Percentiles rank a stretch among this genome's conserved stretches.
Evolutionary conservation across 2,888 invertebrate genomes (phyloP).

Genomic region (Apamea anceps): DNA sequence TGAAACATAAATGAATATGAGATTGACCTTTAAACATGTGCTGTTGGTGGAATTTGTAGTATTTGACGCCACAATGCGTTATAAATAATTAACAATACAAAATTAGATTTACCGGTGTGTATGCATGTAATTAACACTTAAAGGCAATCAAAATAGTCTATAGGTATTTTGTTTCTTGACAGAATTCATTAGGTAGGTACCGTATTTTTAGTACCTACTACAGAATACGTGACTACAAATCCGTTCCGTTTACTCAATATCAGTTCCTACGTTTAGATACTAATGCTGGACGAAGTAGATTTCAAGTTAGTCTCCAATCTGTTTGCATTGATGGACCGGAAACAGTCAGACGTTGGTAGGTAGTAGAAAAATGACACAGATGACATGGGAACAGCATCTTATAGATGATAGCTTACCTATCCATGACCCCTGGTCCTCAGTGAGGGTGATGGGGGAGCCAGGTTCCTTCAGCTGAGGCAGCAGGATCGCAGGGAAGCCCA

Average conservation of each 20-base stretch:
- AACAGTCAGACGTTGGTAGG: neutral
- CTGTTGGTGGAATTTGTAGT: neutral
- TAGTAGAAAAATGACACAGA: neutral
- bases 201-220: no score
- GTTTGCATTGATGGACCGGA: neutral
- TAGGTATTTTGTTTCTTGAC: neutral
- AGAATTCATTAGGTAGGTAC: neutral
- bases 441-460: conserved; percentile 74
- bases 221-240: no score
- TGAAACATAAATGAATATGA: neutral
- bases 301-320: neutral
- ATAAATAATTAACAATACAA: neutral
- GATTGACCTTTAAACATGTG: neutral
- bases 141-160: neutral
- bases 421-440: conserved; percentile 86
- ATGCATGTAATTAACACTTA: conserved; percentile 3
- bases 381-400: neutral
- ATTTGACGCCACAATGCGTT: neutral
- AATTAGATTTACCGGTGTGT: neutral
- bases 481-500: conserved; percentile 90
- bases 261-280: neutral
- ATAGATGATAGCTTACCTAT: conserved; percentile 52
- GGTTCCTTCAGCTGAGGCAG: conserved; percentile 87
- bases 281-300: no score
- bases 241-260: neutral